A percentile compares a stretch with the other conserved stretches of the same genome.
phyloP scores from a whole-genome alignment of 2,797 vertebrate species.

The Scolopax rusticola region DNA sequence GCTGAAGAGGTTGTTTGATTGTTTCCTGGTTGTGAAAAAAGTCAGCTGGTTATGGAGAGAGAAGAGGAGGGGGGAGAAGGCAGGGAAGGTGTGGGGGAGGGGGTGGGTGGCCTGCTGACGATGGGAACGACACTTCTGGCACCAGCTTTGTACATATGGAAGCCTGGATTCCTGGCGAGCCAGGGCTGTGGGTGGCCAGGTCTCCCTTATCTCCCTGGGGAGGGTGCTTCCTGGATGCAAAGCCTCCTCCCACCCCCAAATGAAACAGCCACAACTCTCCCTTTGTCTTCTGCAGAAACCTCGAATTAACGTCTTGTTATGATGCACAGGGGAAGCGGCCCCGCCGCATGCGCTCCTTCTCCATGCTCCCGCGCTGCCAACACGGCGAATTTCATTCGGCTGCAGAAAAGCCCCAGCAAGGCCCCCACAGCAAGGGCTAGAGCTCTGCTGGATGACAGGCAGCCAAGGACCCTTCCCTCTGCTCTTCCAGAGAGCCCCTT shows the following conservation, averaged over 20 bases:
- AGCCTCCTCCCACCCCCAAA: background rate
- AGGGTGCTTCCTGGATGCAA: background rate
- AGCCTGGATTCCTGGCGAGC: slow-evolving; percentile 21
- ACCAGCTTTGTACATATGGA: background rate
- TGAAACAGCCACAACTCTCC: background rate
- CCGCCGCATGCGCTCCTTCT: rapidly evolving
- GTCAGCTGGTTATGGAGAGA: slow-evolving; percentile 35
- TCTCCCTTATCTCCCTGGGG: background rate
- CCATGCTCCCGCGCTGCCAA: background rate
- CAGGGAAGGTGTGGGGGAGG: background rate
- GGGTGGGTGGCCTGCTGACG: background rate
- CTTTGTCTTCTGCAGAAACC: background rate
- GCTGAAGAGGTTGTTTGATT: slow-evolving; percentile 46
- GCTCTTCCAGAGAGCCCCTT: background rate
- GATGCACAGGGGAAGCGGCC: background rate
- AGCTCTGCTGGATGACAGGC: background rate
- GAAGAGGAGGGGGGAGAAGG: background rate
- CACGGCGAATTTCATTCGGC: background rate
- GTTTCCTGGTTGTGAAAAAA: slow-evolving; percentile 52
- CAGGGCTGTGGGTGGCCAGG: slow-evolving; percentile 32
- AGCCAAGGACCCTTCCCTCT: background rate
- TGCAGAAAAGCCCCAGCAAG: background rate
- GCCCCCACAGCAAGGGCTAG: background rate
- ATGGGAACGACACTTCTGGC: slow-evolving; percentile 22
- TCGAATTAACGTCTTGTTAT: background rate